These are phyloP conservation scores for Callitettix versicolor DNA, from an alignment of 1,140 invertebrate species.

Conservation along the genomic window DNA sequence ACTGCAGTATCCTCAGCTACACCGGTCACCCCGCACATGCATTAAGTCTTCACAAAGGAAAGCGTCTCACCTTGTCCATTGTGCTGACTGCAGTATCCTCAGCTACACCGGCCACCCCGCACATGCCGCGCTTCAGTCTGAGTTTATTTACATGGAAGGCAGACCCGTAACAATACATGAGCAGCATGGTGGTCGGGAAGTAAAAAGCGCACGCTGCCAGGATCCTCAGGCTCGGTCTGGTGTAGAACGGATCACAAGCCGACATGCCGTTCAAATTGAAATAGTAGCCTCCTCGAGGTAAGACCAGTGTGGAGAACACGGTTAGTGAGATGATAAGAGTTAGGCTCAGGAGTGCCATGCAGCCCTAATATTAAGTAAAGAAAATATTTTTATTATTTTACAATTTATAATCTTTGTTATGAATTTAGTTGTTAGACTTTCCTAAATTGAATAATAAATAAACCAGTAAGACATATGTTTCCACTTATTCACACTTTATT, in stretches of 20 bases:
- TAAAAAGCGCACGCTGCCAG: constrained; percentile 74
- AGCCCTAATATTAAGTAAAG: constrained; percentile 48
- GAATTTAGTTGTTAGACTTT: too few relatives aligned
- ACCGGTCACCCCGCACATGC: too few relatives aligned
- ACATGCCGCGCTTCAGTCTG: constrained; percentile 45
- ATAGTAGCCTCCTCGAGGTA: constrained; percentile 71
- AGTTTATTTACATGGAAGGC: constrained; percentile 77
- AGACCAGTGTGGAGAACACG: constrained; percentile 63
- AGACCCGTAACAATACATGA: constrained; percentile 82
- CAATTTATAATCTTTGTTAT: too few relatives aligned
- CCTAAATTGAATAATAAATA: too few relatives aligned
- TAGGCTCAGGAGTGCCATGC: constrained; percentile 66
- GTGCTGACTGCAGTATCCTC: constrained; percentile 34
- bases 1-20: too few relatives aligned
- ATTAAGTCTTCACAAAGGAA: neutral
- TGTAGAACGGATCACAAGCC: constrained; percentile 77
- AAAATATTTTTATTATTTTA: neutral
- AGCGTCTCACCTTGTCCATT: constrained; percentile 40
- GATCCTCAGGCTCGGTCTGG: constrained; percentile 60
- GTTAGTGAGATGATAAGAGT: constrained; percentile 73
- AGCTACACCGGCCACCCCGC: constrained; percentile 33
- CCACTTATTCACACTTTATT: too few relatives aligned
- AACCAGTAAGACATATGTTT: too few relatives aligned
- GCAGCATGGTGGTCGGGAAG: constrained; percentile 77
- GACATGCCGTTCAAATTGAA: constrained; percentile 73